Base-by-base conservation (phyloP, 2,797 vertebrate species). In the Takifugu rubripes region DNA sequence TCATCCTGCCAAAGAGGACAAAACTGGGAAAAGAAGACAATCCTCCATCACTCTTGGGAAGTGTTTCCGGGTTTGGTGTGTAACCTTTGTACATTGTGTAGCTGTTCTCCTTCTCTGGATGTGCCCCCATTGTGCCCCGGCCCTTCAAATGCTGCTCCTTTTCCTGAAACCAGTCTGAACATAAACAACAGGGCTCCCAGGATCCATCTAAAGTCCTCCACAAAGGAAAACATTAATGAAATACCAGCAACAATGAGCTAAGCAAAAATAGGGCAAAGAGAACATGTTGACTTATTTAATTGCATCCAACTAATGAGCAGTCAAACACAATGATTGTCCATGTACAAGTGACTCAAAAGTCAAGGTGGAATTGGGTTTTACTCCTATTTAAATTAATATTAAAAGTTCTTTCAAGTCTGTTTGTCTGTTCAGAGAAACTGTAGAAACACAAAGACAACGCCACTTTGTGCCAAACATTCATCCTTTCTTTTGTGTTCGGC, bases 401-500 rank as follows among this genome's bases (percentile, higher is more conserved):
- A 40, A 40, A 12, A 12, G 36, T 40, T 40, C 36, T 40, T 12
- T 40, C 36, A 31, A 31, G 31, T 33, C 31, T 33, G 31, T 33
- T 33, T 33, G 31, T 33, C 10, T 33, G 31, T 10, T 33, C 31
- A 2, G 31, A 10, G 8, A 33, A 33, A 33, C 31, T 33, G 31
- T 3, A 10, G 56, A 40, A 31, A 11, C 40, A 50, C 29, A 52
- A 10, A 42, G 64, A 67, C 10, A 7, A 46, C 56, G 50, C 6
- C 59, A 51, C 70, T 56, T 42, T 2, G 52, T 70, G 63, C 81
- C 72, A 78, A 62, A 47, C 66, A 25, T 77, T 74, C 73, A 67
- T 83, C 79, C 79, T 75, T 75, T 42, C 5, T 40, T 55, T 76
- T 61, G 67, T 81, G 84, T 74, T 70, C 54, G 49, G 61, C 56